Percentiles rank a stretch among this genome's conserved stretches.
Conservation (phyloP, 37 sponge, comb jelly and placozoan species). For the Haliclona indistincta region DNA sequence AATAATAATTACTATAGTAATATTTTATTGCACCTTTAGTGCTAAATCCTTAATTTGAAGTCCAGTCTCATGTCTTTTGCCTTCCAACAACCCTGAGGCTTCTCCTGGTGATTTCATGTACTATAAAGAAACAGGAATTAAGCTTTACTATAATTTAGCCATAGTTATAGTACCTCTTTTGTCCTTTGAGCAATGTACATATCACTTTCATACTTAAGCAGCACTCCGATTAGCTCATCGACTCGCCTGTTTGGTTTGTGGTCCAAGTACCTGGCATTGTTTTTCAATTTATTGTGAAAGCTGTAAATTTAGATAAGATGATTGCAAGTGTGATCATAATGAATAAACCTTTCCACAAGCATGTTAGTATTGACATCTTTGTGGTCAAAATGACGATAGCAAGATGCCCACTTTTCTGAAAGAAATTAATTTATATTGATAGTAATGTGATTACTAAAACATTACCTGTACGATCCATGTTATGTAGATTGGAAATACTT, state of each 20-base stretch:
- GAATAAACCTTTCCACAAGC: slow-evolving; percentile 26
- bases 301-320: neutral
- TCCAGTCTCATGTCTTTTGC: neutral
- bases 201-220: neutral
- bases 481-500: neutral
- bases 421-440: neutral
- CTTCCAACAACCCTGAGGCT: neutral
- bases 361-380: slow-evolving; percentile 13
- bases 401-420: slow-evolving; percentile 22
- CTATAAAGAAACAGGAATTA: neutral
- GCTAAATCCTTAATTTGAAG: neutral
- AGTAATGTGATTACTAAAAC: no score
- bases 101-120: neutral
- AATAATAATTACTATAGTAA: no score
- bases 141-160: neutral
- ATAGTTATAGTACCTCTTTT: slow-evolving; percentile 2
- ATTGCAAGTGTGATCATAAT: neutral
- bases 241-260: slow-evolving; percentile 1
- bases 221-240: slow-evolving; percentile 2
- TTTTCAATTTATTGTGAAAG: slow-evolving; percentile 9
- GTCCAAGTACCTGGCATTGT: neutral
- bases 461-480: no score
- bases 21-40: no score
- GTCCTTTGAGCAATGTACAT: neutral
- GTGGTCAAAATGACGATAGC: slow-evolving; percentile 19